Conservation (phyloP, 2,113 vertebrate genomes). For the Emydura subglobosa region DNA sequence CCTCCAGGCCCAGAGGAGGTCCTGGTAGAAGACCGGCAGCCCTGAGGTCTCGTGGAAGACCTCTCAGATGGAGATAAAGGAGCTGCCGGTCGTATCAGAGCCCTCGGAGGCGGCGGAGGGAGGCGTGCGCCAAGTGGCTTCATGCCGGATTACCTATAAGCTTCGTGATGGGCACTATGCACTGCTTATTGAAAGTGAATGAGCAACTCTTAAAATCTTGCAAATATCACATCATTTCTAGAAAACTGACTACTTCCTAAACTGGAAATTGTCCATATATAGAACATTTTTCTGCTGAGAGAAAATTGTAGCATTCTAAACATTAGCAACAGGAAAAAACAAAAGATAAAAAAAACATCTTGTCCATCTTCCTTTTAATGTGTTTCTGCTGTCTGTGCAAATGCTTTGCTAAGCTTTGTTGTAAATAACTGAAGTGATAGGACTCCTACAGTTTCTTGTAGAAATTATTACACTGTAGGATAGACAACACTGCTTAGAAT, state of each 20-base stretch:
- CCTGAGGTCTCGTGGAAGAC: too few relatives aligned
- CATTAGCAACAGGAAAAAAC: neutral
- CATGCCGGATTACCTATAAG: too few relatives aligned
- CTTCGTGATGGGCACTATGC: rapidly evolving
- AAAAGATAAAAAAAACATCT: neutral
- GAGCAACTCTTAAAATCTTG: neutral
- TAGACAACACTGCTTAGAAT: neutral
- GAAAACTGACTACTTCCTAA: neutral
- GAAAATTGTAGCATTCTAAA: neutral
- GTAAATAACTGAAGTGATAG: neutral
- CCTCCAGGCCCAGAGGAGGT: too few relatives aligned
- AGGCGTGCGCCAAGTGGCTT: too few relatives aligned
- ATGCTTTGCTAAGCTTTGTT: neutral
- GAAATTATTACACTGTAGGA: neutral
- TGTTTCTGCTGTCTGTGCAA: neutral
- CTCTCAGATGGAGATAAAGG: too few relatives aligned
- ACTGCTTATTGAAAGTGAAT: neutral
- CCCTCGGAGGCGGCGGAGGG: too few relatives aligned
- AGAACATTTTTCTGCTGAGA: neutral
- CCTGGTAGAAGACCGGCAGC: too few relatives aligned
- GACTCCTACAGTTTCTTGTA: neutral
- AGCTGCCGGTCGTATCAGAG: too few relatives aligned
- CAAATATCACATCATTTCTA: neutral
- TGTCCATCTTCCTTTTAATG: neutral
- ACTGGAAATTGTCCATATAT: neutral